Evolutionary conservation across 2,797 vertebrate genomes (phyloP), one percentile per base, ranked within the genome.

Genomic region (Tolypeutes matacus): DNA sequence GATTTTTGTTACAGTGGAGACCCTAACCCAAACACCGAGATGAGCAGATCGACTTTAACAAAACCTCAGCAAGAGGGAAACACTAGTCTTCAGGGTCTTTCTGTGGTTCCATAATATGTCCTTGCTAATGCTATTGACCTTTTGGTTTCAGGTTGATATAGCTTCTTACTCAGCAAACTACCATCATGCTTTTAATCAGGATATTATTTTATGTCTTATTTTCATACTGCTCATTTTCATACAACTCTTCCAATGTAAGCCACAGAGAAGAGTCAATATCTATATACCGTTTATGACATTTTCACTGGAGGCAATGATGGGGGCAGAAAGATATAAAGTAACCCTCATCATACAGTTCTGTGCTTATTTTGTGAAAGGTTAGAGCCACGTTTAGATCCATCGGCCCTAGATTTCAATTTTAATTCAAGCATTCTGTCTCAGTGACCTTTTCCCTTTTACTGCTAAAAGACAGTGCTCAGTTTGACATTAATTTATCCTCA

Each of bases 291-390:
- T 18, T 39, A 36, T 95, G 93, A 77, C 88, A 96, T 96, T 96
- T 96, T 95, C 94, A 83, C 42, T 81, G 70, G 70, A 93, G n/a
- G 58, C 36, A 29, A 80, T 64, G 51, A 89, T 73, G n/a, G 81
- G 73, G 85, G 36, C 58, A 11, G 34, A 13, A 13, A 20, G 23
- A 29, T 39, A 67, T 86, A 91, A 95, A 96, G 51, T 51, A 85
- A 85, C 67, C 80, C 73, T 89, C 49, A 53, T 91, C 56, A 86
- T 94, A 83, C 14, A 90, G 34, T 65, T 93, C 78, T 91, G 72
- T 77, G 73, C 91, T 94, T 95, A 95, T 95, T 97, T 97, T 94
- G 31, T 89, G 81, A 97, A 97, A 97, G 95, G 95, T 97, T 95
- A 97, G 60, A 93, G 81, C 25, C 76, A 95, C 80, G 93, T 96